A percentile compares a stretch with the other conserved stretches of the same genome.
phyloP scores from a whole-genome alignment of 2,113 vertebrate genomes.

The Struthidea cinerea region DNA sequence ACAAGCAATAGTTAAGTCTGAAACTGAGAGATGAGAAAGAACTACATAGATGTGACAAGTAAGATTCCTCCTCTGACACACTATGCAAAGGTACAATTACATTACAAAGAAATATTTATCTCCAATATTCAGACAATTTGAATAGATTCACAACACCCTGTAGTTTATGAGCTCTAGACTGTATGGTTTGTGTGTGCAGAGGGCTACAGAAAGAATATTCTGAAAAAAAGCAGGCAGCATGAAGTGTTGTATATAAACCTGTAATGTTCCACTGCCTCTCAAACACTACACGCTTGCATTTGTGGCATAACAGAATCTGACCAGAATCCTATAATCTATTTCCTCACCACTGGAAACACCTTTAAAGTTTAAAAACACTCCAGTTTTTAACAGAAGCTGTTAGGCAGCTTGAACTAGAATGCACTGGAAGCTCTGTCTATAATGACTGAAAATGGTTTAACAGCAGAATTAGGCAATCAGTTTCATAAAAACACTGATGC shows the following conservation, averaged over 20 bases:
- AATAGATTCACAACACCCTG: not conserved
- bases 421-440: not conserved
- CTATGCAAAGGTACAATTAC: not conserved
- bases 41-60: not conserved
- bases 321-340: not conserved
- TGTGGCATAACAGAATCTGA: not conserved
- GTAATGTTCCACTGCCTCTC: not conserved
- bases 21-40: not conserved
- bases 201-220: not conserved
- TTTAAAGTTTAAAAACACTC: not conserved
- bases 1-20: not conserved
- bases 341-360: not conserved
- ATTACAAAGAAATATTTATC: not conserved
- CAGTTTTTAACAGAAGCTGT: not conserved
- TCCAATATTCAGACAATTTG: not conserved
- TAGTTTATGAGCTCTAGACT: not conserved
- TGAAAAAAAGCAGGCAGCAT: not conserved
- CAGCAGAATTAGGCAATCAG: not conserved
- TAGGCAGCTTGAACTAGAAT: not conserved
- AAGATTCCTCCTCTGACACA: not conserved
- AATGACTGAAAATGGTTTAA: not conserved
- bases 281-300: not conserved
- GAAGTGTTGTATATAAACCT: not conserved
- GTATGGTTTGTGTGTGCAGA: not conserved
- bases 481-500: not conserved